Evolutionary conservation across 92 coral and sea anemone genomes (phyloP).

Genomic region (Nematostella vectensis): DNA sequence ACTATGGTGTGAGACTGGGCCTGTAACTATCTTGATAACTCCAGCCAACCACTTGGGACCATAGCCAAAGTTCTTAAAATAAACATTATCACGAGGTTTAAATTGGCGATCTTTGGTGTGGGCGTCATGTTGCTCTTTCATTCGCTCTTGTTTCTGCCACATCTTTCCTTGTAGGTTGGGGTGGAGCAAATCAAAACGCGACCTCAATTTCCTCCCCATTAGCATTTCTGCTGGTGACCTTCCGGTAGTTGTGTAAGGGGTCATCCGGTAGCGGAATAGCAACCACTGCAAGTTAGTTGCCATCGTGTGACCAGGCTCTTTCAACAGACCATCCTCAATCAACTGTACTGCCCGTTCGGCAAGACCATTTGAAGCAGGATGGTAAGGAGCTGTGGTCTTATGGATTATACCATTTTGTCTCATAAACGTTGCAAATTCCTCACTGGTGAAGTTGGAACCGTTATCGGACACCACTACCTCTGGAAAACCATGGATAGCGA

Average conservation of each 20-base stretch:
- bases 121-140: slow-evolving; percentile 30
- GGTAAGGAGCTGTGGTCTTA: slow-evolving; percentile 42
- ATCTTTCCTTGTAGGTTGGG: slow-evolving; percentile 35
- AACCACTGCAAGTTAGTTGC: too few relatives aligned
- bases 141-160: slow-evolving; percentile 23
- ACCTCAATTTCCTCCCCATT: slow-evolving; percentile 36
- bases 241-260: slow-evolving; percentile 39
- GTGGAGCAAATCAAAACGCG: slow-evolving; percentile 35
- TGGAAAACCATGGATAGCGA: slow-evolving; percentile 27
- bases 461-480: slow-evolving; percentile 30
- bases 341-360: slow-evolving; percentile 53
- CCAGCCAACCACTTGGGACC: slow-evolving; percentile 43
- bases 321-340: slow-evolving; percentile 26
- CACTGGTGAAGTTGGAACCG: slow-evolving; percentile 24
- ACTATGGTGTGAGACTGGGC: slow-evolving; percentile 28
- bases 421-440: slow-evolving; percentile 20
- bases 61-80: slow-evolving; percentile 37
- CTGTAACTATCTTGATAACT: slow-evolving; percentile 22
- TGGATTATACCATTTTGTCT: slow-evolving; percentile 21
- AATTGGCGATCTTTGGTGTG: slow-evolving; percentile 8
- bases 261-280: slow-evolving; percentile 32
- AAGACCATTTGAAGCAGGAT: slow-evolving; percentile 47
- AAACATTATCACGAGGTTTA: slow-evolving; percentile 19
- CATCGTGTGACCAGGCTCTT: too few relatives aligned
- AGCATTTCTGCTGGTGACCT: slow-evolving; percentile 43